phyloP scores from a whole-genome alignment of 2,113 vertebrate genomes.

The Sclerurus mexicanus region DNA sequence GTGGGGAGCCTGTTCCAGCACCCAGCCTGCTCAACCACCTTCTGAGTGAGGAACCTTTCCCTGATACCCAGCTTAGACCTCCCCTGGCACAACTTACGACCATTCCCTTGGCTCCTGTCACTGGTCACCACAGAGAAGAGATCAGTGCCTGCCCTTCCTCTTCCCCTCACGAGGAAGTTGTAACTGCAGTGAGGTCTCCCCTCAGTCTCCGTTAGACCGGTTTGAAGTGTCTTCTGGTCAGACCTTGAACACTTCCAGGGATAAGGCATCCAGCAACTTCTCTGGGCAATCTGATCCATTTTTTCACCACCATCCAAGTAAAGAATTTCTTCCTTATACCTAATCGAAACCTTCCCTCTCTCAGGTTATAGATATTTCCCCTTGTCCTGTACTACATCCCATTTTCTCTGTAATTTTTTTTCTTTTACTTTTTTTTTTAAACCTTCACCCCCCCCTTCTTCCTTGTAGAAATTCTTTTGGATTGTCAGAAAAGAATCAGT shows the following conservation, averaged over 20 bases:
- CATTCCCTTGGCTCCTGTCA: neutral
- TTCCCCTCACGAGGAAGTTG: accelerated
- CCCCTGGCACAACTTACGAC: neutral
- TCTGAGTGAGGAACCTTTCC: neutral
- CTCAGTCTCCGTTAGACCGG: neutral
- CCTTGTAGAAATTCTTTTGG: neutral
- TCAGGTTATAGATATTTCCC: neutral
- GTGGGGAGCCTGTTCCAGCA: neutral
- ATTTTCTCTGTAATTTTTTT: neutral
- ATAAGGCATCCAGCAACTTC: no score
- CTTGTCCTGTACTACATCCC: neutral
- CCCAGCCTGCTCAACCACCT: no score
- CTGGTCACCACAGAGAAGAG: neutral
- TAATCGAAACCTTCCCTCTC: neutral
- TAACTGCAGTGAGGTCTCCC: neutral
- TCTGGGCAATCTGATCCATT: neutral
- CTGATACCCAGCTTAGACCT: neutral
- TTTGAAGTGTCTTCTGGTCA: neutral
- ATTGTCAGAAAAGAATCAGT: neutral
- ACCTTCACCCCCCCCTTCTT: neutral
- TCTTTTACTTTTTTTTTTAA: neutral
- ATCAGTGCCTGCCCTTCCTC: neutral
- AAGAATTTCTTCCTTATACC: neutral
- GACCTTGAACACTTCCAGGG: neutral
- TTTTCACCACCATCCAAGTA: neutral